A percentile compares a stretch with the other conserved stretches of the same genome.
phyloP scores from a whole-genome alignment of 2,797 vertebrate genomes.

The Poeciliopsis presidionis region DNA sequence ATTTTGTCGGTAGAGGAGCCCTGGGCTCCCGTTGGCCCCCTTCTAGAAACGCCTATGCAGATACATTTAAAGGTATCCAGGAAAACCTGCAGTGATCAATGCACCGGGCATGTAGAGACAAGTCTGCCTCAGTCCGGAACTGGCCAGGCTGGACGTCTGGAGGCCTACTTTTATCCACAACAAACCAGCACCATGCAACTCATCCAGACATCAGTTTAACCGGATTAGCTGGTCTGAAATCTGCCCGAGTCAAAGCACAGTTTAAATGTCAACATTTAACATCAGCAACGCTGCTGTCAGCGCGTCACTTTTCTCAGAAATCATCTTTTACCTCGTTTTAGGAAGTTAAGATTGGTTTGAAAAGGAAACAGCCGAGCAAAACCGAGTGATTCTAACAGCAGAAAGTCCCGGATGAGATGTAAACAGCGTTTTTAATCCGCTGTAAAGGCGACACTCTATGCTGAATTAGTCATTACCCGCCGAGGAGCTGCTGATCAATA shows the following conservation, averaged over 20 bases:
- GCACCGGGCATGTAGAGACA: conserved; percentile 68
- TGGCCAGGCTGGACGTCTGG: conserved; percentile 5
- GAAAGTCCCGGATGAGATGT: not conserved
- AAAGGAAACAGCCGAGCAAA: conserved; percentile 20
- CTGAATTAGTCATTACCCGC: not conserved
- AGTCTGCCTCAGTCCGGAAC: conserved; percentile 28
- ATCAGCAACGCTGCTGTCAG: not conserved
- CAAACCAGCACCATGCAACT: conserved; percentile 18
- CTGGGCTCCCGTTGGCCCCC: not conserved
- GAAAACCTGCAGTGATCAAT: conserved; percentile 7
- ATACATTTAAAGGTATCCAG: not conserved
- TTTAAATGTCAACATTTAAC: not conserved
- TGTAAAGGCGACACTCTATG: not conserved
- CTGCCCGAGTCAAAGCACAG: conserved; percentile 1
- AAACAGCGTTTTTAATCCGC: not conserved
- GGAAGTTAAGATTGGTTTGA: conserved; percentile 24
- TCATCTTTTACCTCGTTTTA: conserved; percentile 5
- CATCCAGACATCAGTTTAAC: conserved; percentile 8
- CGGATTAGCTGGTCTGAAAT: conserved; percentile 3
- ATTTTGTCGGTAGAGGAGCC: not conserved
- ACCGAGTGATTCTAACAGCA: conserved; percentile 33
- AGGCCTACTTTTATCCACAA: conserved; percentile 7
- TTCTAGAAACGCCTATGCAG: not conserved
- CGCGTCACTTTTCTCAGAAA: not conserved
- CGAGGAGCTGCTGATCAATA: not conserved